Conservation (phyloP, 1,140 invertebrate species). For the Formica selysi region DNA sequence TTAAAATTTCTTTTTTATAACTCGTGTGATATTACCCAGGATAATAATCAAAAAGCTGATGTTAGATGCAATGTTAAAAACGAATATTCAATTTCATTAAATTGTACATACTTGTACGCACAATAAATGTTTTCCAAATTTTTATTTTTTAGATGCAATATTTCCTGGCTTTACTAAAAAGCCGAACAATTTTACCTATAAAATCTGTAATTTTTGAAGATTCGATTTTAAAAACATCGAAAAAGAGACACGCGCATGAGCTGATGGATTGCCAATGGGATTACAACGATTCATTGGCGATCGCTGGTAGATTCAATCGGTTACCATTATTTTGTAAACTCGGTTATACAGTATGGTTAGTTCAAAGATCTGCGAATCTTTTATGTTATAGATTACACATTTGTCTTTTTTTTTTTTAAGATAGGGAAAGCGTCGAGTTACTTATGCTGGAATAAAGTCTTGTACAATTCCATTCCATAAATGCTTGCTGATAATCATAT, state of each 20-base stretch:
- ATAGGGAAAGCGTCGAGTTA: slow-evolving; percentile 59
- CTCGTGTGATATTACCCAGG: too few relatives aligned
- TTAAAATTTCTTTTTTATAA: too few relatives aligned
- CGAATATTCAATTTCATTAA: too few relatives aligned
- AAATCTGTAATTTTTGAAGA: slow-evolving; percentile 78
- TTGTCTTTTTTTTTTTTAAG: slow-evolving; percentile 70
- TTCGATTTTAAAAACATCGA: slow-evolving; percentile 61
- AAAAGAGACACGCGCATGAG: slow-evolving; percentile 79
- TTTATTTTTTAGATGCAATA: too few relatives aligned
- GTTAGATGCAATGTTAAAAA: too few relatives aligned
- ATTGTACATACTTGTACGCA: too few relatives aligned
- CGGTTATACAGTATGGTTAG: slow-evolving; percentile 72
- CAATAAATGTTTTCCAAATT: too few relatives aligned
- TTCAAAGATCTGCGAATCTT: slow-evolving; percentile 64
- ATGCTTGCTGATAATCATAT: too few relatives aligned
- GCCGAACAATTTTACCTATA: slow-evolving; percentile 85
- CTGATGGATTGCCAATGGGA: slow-evolving; percentile 78
- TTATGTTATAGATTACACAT: too few relatives aligned
- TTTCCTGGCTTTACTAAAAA: too few relatives aligned
- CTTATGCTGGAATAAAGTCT: slow-evolving; percentile 1
- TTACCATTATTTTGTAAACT: slow-evolving; percentile 78
- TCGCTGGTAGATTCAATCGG: slow-evolving; percentile 72
- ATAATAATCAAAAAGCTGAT: too few relatives aligned
- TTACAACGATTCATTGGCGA: slow-evolving; percentile 80
- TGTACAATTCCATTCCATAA: not conserved